Evolutionary conservation across 1,140 invertebrate genomes (phyloP), one percentile per base, ranked within the genome.

Genomic region (Arctopsyche grandis): DNA sequence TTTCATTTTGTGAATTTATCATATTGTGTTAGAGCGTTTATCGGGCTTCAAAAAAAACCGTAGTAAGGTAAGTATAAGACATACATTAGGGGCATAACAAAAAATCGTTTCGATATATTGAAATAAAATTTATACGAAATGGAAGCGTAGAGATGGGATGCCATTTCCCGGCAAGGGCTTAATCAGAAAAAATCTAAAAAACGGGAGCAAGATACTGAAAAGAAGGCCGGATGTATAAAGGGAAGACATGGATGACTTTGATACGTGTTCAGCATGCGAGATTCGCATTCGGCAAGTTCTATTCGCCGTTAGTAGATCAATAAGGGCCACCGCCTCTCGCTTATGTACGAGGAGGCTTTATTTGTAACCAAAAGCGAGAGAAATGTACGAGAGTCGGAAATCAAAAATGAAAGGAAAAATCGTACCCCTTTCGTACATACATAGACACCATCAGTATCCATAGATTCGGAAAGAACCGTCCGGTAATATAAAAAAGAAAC

Each of bases 221-320:
- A 76, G 44, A 24, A 76, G 29, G 29, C 74, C 26, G 46, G n/a
- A 52, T 24, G 38, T 44, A 43, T 44, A 44, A 46, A 63, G 48
- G 58, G 56, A 76, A 66, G 74, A 76, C 74, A 76, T 22, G 58
- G 48, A 48, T 56, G 56, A 76, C 74, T 63, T 52, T 63, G 43
- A 76, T 63, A 63, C 74, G 74, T 76, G 74, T 76, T 76, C 74
- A 16, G 74, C 74, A 76, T 76, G 19, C 21, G 74, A 43, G 74
- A 76, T 76, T 7, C 74, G 16, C 29, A 19, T 9, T 10, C 22
- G 14, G 69, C 24, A 9, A 52, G 46, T 58, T n/a, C 73, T 48
- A 48, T 58, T 44, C 43, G 52, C 56, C 56, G 74, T 21, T 26
- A 26, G 71, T 44, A 71, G 38, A 71, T 71, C 69, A 46, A 71